These are phyloP conservation scores for Philereme transversata DNA, from an alignment of 2,888 invertebrate species.

Conservation along the genomic window DNA sequence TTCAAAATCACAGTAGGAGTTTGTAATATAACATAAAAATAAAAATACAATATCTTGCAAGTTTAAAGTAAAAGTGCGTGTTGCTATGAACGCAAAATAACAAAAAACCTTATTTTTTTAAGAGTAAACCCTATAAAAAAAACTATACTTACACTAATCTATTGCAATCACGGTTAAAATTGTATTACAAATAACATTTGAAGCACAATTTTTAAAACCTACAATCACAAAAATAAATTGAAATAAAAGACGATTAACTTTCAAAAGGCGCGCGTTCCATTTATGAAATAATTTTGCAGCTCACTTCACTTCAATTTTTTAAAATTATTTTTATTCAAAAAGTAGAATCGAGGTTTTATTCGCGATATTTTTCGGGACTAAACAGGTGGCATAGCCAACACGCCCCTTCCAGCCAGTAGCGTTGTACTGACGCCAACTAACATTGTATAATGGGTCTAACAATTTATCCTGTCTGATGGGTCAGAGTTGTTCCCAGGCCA, in stretches of 20 bases:
- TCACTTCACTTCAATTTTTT: slow-evolving; percentile 10
- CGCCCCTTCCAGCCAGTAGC: slow-evolving; percentile 67
- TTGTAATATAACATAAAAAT: too few species aligned
- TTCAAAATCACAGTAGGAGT: too few species aligned
- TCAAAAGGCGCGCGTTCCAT: slow-evolving; percentile 41
- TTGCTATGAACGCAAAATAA: too few species aligned
- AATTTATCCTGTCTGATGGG: slow-evolving; percentile 71
- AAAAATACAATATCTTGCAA: too few species aligned
- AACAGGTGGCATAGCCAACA: slow-evolving; percentile 50
- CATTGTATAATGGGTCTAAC: slow-evolving; percentile 74
- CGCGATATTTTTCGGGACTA: slow-evolving; percentile 25
- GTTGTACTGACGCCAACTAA: slow-evolving; percentile 70
- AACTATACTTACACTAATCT: slow-evolving; percentile 45
- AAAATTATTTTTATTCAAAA: slow-evolving; percentile 20
- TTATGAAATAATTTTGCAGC: slow-evolving; percentile 30
- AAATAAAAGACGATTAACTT: slow-evolving; percentile 26
- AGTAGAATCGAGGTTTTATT: slow-evolving; percentile 33
- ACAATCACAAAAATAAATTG: slow-evolving; percentile 22
- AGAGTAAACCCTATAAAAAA: neutral
- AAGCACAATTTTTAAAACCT: slow-evolving; percentile 21
- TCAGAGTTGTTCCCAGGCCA: slow-evolving; percentile 65
- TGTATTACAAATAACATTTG: slow-evolving; percentile 42
- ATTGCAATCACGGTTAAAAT: slow-evolving; percentile 40
- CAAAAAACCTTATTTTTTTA: too few species aligned
- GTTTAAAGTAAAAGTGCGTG: too few species aligned